Conservation (phyloP, 2,888 invertebrate species). For the Chironomus riparius region DNA sequence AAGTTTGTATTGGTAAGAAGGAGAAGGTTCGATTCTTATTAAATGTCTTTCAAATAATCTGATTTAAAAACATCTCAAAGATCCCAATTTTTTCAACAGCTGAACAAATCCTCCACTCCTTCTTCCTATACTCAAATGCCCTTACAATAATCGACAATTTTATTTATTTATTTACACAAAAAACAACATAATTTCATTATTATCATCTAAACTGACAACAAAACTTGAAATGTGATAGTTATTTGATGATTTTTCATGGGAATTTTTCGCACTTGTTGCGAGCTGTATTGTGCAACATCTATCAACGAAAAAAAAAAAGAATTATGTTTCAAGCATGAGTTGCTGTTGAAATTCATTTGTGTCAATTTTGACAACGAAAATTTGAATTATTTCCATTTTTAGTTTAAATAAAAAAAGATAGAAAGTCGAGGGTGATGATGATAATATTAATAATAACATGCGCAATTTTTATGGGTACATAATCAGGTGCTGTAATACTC, state of each 20-base stretch:
- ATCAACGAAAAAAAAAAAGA: neutral
- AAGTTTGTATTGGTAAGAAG: too few relatives aligned
- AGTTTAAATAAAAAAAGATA: slow-evolving; percentile 12
- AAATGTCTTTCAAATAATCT: too few relatives aligned
- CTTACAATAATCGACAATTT: neutral
- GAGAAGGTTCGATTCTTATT: too few relatives aligned
- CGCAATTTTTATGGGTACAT: slow-evolving; percentile 20
- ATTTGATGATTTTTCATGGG: slow-evolving; percentile 26
- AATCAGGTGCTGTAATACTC: neutral
- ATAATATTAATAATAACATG: neutral
- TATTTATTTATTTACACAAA: neutral
- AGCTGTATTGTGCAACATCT: neutral
- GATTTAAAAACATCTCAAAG: too few relatives aligned
- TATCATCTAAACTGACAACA: neutral
- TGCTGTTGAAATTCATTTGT: too few relatives aligned
- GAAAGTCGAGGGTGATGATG: neutral
- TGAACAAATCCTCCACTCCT: too few relatives aligned
- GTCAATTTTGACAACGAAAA: neutral
- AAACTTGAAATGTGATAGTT: neutral
- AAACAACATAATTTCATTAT: neutral
- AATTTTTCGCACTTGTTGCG: slow-evolving; percentile 29
- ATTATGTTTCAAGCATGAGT: too few relatives aligned
- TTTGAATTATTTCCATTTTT: slow-evolving; percentile 1
- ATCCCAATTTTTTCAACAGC: too few relatives aligned
- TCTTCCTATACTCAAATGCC: neutral